Evolutionary conservation across 1,140 invertebrate genomes (phyloP).

Genomic region (Hestina assimilis): DNA sequence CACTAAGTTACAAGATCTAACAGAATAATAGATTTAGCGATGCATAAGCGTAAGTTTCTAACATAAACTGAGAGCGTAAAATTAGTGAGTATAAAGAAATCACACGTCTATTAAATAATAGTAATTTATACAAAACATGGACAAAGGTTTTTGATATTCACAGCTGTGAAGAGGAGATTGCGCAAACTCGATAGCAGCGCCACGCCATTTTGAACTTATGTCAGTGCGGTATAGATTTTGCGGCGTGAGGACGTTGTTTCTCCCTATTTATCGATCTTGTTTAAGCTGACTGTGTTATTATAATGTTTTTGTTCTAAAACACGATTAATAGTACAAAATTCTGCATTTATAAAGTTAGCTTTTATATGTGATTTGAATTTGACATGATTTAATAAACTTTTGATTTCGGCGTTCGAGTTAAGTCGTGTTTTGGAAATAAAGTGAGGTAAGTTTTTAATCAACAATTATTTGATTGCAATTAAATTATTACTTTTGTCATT

Average conservation of each 20-base stretch:
- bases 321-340: conserved; percentile 16
- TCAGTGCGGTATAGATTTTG: conserved; percentile 46
- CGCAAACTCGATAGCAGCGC: conserved; percentile 52
- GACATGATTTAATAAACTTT: background rate
- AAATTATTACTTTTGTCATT: background rate
- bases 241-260: conserved; percentile 27
- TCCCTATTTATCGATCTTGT: conserved; percentile 40
- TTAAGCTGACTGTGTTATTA: conserved; percentile 45
- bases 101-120: background rate
- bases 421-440: conserved; percentile 23
- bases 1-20: background rate
- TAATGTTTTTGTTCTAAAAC: conserved; percentile 46
- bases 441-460: conserved; percentile 15
- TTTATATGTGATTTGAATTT: conserved; percentile 8
- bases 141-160: conserved; percentile 15
- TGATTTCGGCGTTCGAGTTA: conserved; percentile 7
- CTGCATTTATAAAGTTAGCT: background rate
- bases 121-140: background rate
- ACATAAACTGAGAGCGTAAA: background rate
- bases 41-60: background rate
- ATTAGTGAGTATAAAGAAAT: background rate
- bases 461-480: background rate
- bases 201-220: conserved; percentile 52
- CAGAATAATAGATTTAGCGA: no score
- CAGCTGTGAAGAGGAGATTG: conserved; percentile 36